phyloP scores from a whole-genome alignment of 2,113 vertebrate genomes.

The Pyrgilauda ruficollis region DNA sequence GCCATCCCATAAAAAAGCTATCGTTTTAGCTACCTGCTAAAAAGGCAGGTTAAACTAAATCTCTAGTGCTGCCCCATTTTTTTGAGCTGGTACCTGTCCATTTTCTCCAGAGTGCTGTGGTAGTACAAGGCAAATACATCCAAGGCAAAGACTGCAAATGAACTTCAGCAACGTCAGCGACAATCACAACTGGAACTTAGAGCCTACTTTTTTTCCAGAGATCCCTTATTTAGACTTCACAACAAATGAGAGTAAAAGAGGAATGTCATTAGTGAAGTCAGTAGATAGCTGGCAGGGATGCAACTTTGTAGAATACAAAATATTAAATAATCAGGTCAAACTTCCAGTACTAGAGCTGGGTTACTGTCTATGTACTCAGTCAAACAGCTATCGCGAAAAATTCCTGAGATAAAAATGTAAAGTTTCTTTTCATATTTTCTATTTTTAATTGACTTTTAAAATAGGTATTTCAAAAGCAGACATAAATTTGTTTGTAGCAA shows the following conservation, averaged over 20 bases:
- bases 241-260: not conserved
- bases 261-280: not conserved
- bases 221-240: not conserved
- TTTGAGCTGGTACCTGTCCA: not conserved
- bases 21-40: not conserved
- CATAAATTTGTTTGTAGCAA: not conserved
- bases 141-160: not conserved
- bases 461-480: not conserved
- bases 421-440: not conserved
- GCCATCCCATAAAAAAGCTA: not conserved
- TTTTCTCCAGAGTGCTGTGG: not conserved
- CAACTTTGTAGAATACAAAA: not conserved
- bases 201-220: not conserved
- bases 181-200: not conserved
- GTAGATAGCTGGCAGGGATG: not conserved
- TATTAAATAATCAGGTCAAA: not conserved
- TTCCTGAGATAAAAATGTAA: not conserved
- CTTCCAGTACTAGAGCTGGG: not conserved
- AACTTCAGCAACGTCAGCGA: not conserved
- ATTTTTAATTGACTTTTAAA: not conserved
- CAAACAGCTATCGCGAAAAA: not conserved
- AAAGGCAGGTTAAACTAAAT: not conserved
- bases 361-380: not conserved
- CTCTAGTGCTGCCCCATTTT: not conserved
- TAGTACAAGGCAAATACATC: rapidly evolving